Base-by-base conservation (phyloP, 1,140 invertebrate species). In the Drusus annulatus region DNA sequence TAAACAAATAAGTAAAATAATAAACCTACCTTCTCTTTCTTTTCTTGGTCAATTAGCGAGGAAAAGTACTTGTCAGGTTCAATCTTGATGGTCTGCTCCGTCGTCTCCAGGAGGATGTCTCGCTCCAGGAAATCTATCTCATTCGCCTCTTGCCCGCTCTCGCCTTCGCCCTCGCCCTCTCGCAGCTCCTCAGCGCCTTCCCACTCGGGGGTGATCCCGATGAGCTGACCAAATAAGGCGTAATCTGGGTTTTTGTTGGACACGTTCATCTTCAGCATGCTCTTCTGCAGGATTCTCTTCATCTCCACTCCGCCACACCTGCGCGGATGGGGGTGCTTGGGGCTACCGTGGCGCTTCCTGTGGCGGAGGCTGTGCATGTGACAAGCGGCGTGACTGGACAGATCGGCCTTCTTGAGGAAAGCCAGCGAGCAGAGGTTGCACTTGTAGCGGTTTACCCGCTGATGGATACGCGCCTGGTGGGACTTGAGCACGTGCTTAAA, bases 401-500 rank as follows among this genome's bases (percentile, higher is more conserved):
- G 77, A 10, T 85, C 84, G 0, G 75, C 54, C n/a, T 85, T 81
- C 7, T 84, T 85, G 0, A 82, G 65, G 0, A 85, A 80, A 3
- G 84, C 80, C 52, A 82, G 87, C 2, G 86, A 80, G 63, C 87
- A 88, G n/a, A 79, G 15, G 7, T 86, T 84, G 56, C 87, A 89
- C 69, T 84, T 84, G 31, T 85, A 87, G 16, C 85, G 74, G 17
- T 84, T 85, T 74, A 83, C 60, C 31, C 76, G 76, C 25, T 83
- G 79, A 60, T 89, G 88, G 7, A 81, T 80, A 74, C 87, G 86
- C 3, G 84, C 84, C n/a, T 84, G 54, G 63, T 89, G 88, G 13
- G 81, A 65, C 25, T 83, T 84, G 45, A 89, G 77, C 0, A 86
- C 84, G 1, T 85, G 81, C 6, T 83, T 60, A 7, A 83, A 85